Evolutionary conservation across 2,113 vertebrate genomes (phyloP).

Genomic region (Tylochromis polylepis): DNA sequence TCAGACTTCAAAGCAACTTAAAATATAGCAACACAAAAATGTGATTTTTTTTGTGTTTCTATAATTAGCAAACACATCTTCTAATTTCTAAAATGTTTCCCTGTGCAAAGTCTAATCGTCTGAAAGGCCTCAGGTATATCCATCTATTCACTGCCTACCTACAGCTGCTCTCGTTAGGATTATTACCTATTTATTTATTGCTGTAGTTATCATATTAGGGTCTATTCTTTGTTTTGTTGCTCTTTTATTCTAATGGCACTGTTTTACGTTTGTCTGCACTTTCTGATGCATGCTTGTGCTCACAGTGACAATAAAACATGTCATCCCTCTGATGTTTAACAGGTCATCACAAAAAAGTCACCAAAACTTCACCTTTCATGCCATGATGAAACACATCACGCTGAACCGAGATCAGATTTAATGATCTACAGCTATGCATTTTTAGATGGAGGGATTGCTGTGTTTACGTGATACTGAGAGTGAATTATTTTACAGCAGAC

Average conservation of each 20-base stretch:
- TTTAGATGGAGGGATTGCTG: not conserved
- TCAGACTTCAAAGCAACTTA: not conserved
- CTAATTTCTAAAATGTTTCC: not conserved
- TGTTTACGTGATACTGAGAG: not conserved
- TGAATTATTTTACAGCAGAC: not conserved
- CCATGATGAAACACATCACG: too few species aligned
- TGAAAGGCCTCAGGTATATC: not conserved
- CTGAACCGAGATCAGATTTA: not conserved
- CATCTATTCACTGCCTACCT: not conserved
- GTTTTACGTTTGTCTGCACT: too few species aligned
- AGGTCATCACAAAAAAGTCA: not conserved
- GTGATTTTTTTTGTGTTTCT: not conserved
- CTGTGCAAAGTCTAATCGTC: fast-evolving
- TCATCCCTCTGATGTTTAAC: not conserved
- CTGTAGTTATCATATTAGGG: not conserved
- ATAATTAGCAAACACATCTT: not conserved
- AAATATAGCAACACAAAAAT: not conserved
- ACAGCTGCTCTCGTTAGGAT: not conserved
- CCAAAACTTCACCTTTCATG: not conserved
- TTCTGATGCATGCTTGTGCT: not conserved
- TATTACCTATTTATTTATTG: not conserved
- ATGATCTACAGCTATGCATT: not conserved
- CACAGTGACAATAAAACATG: not conserved
- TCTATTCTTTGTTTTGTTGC: fast-evolving
- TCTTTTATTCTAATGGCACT: not conserved